Base-by-base conservation (phyloP, 2,113 vertebrate genomes). In the Microcebus lehilahytsara region DNA sequence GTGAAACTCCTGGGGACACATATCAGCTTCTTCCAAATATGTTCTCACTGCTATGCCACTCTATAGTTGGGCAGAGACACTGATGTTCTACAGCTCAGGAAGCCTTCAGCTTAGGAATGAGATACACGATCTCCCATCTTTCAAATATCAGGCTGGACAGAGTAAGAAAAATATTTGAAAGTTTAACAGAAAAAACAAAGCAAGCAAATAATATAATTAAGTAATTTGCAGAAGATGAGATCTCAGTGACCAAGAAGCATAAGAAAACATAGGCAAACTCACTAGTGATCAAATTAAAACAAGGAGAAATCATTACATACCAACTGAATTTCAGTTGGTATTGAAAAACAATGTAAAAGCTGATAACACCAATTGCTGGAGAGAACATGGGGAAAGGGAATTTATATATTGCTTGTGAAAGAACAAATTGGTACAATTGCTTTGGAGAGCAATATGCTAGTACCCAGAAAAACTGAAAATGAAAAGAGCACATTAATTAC, bases 401-500 rank as follows among this genome's bases (percentile, higher is more conserved):
- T 71, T 64, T 69, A 51, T 71, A 78, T 25, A 62, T 74, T 85
- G 19, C 9, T 83, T 83, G 34, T 79, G 9, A 23, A 83, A 94
- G 3, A 42, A 67, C n/a, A 77, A 89, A 93, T 9, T 74, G 10
- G 19, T 90, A 53, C n/a, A 91, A 67, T 3, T 49, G 40, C 34
- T 58, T 42, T 84, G 37, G 53, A 78, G 20, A 87, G 23, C 8
- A 92, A 86, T 79, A 62, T 49, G 17, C 27, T 19, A 67, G 49
- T 75, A 67, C 30, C 58, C 13, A 84, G 25, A 62, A 92, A 91
- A 79, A 4, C 22, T 87, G 23, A 94, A 97, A 96, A 96, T 75
- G 16, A 64, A 7, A 49, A 71, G 32, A 93, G 23, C 2, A 42
- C 6, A 78, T 74, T 58, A 81, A 40, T 86, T 92, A 60, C 12